Evolutionary conservation across 2,797 vertebrate genomes (phyloP).

Genomic region (Hozukius guyotensis): DNA sequence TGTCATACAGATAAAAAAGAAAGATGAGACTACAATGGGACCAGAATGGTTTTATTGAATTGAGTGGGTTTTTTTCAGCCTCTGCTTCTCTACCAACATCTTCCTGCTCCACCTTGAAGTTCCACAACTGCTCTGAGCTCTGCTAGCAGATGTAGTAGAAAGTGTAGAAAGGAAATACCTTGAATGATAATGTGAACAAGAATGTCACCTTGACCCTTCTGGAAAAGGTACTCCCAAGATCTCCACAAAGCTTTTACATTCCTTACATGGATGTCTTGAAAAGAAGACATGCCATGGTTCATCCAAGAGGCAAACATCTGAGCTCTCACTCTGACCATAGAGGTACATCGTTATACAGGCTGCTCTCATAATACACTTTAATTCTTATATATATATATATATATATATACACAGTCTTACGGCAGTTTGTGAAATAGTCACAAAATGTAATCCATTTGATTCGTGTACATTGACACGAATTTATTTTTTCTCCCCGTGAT

Average conservation of each 20-base stretch:
- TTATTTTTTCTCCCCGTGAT: too few species aligned
- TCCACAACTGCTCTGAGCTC: background rate
- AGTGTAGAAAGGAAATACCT: background rate
- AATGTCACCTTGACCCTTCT: background rate
- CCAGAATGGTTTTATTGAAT: background rate
- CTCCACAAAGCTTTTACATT: background rate
- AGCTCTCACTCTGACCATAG: background rate
- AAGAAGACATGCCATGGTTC: background rate
- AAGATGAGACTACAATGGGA: background rate
- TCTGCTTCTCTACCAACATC: background rate
- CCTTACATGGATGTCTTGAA: background rate
- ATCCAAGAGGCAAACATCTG: background rate
- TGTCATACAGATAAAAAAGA: slow-evolving; percentile 17
- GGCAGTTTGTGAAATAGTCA: too few species aligned
- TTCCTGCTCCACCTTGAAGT: background rate
- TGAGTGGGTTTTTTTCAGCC: background rate
- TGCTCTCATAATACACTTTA: background rate
- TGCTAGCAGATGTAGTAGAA: background rate
- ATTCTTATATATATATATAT: too few species aligned
- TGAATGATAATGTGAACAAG: background rate
- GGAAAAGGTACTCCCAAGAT: background rate
- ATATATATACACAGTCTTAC: too few species aligned
- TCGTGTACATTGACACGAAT: too few species aligned
- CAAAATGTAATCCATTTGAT: too few species aligned
- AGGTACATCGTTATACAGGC: background rate